Percentiles rank a stretch among this genome's conserved stretches.
These are phyloP conservation scores for Trichonephila clavata DNA, from an alignment of 1,140 invertebrate genomes.

Conservation along the genomic window DNA sequence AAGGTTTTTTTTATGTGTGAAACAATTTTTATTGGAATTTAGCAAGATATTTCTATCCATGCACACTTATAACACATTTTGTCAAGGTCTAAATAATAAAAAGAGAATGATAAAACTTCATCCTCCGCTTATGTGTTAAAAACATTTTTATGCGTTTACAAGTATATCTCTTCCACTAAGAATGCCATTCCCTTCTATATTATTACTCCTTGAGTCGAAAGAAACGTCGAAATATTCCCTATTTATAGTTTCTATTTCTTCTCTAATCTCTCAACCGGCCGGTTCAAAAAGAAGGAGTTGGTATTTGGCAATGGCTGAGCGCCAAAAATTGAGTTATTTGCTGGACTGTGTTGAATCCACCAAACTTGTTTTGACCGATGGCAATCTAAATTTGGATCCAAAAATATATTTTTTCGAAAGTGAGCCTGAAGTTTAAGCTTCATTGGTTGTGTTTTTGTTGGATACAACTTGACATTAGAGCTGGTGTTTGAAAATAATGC, in stretches of 20 bases:
- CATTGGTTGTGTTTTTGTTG: neutral
- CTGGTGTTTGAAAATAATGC: neutral
- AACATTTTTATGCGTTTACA: neutral
- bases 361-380: neutral
- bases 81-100: too few species aligned
- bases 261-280: neutral
- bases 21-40: too few species aligned
- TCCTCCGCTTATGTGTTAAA: neutral
- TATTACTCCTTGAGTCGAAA: neutral
- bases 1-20: too few species aligned
- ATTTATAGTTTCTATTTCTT: neutral
- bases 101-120: neutral
- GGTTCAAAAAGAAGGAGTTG: neutral
- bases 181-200: neutral
- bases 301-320: neutral
- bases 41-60: too few species aligned
- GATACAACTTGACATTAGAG: neutral
- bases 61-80: too few species aligned
- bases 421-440: neutral
- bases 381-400: neutral
- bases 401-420: neutral
- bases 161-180: neutral
- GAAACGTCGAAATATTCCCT: neutral
- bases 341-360: neutral
- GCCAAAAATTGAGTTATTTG: neutral